These are phyloP conservation scores for Microchrysa polita DNA, from an alignment of 2,888 invertebrate genomes.

Conservation along the genomic window DNA sequence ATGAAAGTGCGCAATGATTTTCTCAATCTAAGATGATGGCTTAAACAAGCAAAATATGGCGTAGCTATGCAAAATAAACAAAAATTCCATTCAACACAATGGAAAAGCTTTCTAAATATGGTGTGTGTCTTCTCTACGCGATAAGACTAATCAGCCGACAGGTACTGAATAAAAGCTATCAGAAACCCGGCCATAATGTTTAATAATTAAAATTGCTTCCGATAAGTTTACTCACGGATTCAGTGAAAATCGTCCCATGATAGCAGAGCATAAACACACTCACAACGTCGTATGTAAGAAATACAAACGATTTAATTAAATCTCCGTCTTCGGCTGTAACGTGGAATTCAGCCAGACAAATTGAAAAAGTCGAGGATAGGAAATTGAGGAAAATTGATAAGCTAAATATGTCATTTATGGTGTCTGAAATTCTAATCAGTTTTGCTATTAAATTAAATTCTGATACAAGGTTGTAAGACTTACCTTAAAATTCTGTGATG, in stretches of 20 bases:
- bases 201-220: too few species aligned
- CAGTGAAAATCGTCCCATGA: slow-evolving; percentile 12
- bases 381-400: slow-evolving; percentile 24
- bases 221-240: not conserved
- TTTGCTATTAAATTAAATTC: not conserved
- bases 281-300: slow-evolving; percentile 8
- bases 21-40: too few species aligned
- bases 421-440: slow-evolving; percentile 12
- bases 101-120: too few species aligned
- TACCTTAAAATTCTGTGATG: slow-evolving; percentile 55
- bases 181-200: too few species aligned
- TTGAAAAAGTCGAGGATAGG: not conserved
- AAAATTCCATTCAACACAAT: too few species aligned
- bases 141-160: too few species aligned
- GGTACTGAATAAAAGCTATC: too few species aligned
- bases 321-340: not conserved
- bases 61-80: too few species aligned
- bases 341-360: slow-evolving; percentile 22
- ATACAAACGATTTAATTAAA: slow-evolving; percentile 12
- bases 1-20: too few species aligned
- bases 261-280: slow-evolving; percentile 17
- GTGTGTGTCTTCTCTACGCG: too few species aligned
- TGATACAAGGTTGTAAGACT: too few species aligned
- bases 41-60: too few species aligned
- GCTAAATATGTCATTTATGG: not conserved